Conservation (phyloP, 2,888 invertebrate species). For the Arenicola marina region DNA sequence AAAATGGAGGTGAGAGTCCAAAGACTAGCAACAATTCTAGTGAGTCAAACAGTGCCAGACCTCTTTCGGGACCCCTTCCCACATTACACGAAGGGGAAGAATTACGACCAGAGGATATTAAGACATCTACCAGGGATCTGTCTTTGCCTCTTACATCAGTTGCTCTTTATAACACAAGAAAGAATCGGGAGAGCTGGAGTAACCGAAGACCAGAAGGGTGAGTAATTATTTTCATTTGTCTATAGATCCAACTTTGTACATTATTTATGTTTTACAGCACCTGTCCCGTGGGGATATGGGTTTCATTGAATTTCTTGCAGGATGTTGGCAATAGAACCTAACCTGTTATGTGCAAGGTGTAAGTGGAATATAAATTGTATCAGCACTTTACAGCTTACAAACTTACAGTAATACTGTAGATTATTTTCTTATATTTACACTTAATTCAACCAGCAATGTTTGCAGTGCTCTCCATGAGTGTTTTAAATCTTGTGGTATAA, state of each 20-base stretch:
- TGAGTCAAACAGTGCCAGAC: conserved; percentile 30
- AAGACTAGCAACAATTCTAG: conserved; percentile 33
- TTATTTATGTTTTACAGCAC: no score
- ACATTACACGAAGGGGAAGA: conserved; percentile 31
- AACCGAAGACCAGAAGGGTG: background rate
- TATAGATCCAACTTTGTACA: background rate
- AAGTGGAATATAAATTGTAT: no score
- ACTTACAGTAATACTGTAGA: no score
- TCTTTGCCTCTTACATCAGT: conserved; percentile 19
- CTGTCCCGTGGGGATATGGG: no score
- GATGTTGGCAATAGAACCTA: no score
- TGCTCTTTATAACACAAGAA: conserved; percentile 15
- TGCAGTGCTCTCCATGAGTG: no score
- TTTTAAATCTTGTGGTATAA: no score
- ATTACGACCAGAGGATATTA: conserved; percentile 61
- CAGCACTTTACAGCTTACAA: no score
- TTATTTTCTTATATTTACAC: no score
- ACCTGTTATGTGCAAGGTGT: no score
- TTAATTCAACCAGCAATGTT: no score
- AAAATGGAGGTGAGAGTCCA: conserved; percentile 54
- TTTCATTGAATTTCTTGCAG: no score
- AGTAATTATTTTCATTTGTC: background rate
- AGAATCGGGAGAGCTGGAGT: background rate
- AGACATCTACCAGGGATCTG: conserved; percentile 31
- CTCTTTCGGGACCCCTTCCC: conserved; percentile 29